Evolutionary conservation across 35 echinoderm and acorn worm species (phyloP), one percentile per base, ranked within the genome.

Genomic region (Apostichopus parvimensis): DNA sequence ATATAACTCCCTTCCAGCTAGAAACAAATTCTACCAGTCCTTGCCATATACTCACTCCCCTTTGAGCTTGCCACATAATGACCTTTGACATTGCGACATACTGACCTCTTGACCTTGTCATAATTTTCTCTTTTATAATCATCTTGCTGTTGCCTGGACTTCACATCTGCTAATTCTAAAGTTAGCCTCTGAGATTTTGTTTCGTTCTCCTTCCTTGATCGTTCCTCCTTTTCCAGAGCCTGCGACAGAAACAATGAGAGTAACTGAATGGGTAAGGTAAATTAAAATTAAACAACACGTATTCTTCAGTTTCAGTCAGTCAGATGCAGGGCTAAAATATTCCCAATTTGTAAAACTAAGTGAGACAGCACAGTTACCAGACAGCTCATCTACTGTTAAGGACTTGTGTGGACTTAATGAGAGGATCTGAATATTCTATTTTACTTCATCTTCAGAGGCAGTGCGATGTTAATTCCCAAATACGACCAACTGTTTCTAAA

Each of bases 111-210:
- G 28, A 98, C 66, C 70, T 72, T 93, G 77, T 98, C 93, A 62
- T 98, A 98, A 86, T 98, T 98, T 70, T 98, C 97, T 56, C 77
- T 90, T 88, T 92, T 98, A 91, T 94, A 98, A 45, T 94, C 94
- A 61, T 91, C 82, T 89, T 98, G 97, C 68, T 96, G 94, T 8
- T 94, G 91, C 11, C 75, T 87, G 26, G 97, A 94, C 54, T 96
- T 95, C 14, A 92, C 52, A 55, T 98, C 95, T 55, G 97, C 93
- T 34, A 98, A 61, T 77, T 98, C 91, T 25, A 98, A 73, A 55
- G 94, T 93, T 28, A 98, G 89, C 9, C 83, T 82, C 58, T 94
- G 95, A 79, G 86, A 91, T 81, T 93, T 94, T n/a, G 71, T 58
- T 92, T 98, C 97, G 18, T 79, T 15, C 8, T 96, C 93, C 25